Evolutionary conservation across 2,888 invertebrate species (phyloP), one percentile per base, ranked within the genome.

Genomic region (Nymphalis polychloros): DNA sequence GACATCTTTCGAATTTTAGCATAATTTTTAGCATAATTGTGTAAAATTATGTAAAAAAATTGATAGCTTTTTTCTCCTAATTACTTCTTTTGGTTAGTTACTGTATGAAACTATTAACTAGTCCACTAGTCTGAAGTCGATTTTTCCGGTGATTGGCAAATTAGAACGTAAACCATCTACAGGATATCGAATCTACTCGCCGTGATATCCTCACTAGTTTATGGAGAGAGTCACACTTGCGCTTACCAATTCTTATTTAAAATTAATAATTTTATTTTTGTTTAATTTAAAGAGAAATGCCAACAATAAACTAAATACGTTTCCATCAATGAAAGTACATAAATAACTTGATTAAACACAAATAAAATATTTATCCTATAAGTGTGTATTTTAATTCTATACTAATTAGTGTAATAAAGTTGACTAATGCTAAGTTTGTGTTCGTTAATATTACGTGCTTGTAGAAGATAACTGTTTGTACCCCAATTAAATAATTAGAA

Each of bases 71-170:
- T 13, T 41, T 13, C 4, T 13, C 13, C 13, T 13, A 41, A 8
- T 13, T 10, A 13, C 4, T 13, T 13, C 4, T 41, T 13, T 59
- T 72, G 70, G 70, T 61, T 60, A 63, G 13, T 60, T 73, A 41
- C 47, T 53, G 67, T 17, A 70, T 70, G n/a, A 64, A 57, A 49
- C 19, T n/a, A 7, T 53, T 61, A 10, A 41, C n/a, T 57, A 6
- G 6, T 31, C 27, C 6, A 31, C 27, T 6, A 31, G 27, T 31
- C 8, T 8, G 1, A 8, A 71, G 71, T 72, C 61, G 62, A 71
- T 71, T 71, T 75, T 71, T 68, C 71, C 67, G 65, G 59, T 69
- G 68, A 73, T 75, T 71, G 67, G 64, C 64, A 75, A 72, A 73
- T 73, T 73, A 73, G 69, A 68, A 50, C 31, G 68, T 19, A 64